Percentiles rank a stretch among this genome's conserved stretches.
These are phyloP conservation scores for Buathra laborator DNA, from an alignment of 2,888 invertebrate genomes.

Conservation along the genomic window DNA sequence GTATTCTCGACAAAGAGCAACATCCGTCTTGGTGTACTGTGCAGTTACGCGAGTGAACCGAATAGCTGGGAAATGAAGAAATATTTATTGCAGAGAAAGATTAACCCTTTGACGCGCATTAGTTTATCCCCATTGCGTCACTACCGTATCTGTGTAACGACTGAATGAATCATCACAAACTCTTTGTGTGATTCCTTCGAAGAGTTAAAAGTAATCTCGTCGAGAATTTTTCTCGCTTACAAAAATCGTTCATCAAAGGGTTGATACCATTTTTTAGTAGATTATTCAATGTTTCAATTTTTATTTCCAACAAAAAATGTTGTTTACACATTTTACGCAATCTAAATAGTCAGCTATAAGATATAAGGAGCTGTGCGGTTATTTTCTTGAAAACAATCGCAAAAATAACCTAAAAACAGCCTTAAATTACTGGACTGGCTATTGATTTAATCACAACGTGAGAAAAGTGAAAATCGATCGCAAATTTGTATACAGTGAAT, in stretches of 20 bases:
- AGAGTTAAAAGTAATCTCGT: background rate
- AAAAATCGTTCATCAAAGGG: too few relatives aligned
- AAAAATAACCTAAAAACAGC: too few relatives aligned
- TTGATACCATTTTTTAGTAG: too few relatives aligned
- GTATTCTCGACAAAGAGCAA: slow-evolving; percentile 33
- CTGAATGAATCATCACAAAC: background rate
- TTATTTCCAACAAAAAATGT: too few relatives aligned
- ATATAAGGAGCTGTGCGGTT: too few relatives aligned
- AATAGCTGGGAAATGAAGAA: background rate
- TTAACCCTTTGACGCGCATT: background rate
- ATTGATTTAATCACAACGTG: background rate
- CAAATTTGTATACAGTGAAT: background rate
- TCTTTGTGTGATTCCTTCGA: background rate
- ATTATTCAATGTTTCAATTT: too few relatives aligned
- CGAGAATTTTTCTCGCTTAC: background rate
- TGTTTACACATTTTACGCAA: too few relatives aligned
- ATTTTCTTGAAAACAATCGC: too few relatives aligned
- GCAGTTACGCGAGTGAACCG: background rate
- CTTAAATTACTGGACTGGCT: background rate
- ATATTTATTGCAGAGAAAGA: background rate
- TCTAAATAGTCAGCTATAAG: too few relatives aligned
- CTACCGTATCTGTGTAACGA: background rate
- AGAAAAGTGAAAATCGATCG: background rate
- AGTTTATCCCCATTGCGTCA: too few relatives aligned
- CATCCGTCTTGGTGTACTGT: background rate